Evolutionary conservation across 2,113 vertebrate genomes (phyloP).

Genomic region (Corvus moneduloides): DNA sequence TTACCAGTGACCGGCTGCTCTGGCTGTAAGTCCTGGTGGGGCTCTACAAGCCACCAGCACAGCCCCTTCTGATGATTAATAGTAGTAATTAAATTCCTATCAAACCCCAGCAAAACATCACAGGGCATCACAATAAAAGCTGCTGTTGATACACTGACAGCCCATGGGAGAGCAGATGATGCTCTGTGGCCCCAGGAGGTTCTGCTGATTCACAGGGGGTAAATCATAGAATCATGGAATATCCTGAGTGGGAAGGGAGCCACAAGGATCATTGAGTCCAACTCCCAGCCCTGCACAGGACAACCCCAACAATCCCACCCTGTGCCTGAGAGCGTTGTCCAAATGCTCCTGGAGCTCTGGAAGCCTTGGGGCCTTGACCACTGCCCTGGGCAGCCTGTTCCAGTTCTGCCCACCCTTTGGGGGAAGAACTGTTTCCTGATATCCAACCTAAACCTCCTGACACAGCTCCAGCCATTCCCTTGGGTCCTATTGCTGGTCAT

Average conservation of each 20-base stretch:
- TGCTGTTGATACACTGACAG: not conserved
- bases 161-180: not conserved
- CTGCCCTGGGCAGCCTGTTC: not conserved
- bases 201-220: not conserved
- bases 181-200: not conserved
- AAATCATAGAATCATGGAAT: not conserved
- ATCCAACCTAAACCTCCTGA: not conserved
- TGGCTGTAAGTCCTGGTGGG: not conserved
- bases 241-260: not conserved
- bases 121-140: not conserved
- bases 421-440: not conserved
- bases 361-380: not conserved
- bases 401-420: not conserved
- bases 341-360: not conserved
- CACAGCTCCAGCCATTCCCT: not conserved
- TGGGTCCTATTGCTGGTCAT: not conserved
- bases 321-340: not conserved
- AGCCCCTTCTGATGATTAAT: not conserved
- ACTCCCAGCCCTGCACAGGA: not conserved
- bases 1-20: rapidly evolving
- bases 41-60: not conserved
- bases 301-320: not conserved
- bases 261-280: not conserved
- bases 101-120: not conserved
- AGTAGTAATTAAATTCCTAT: not conserved